Percentiles rank a stretch among this genome's conserved stretches.
Evolutionary conservation across 1,140 invertebrate species (phyloP).

Genomic region (Rhopalosiphum padi): DNA sequence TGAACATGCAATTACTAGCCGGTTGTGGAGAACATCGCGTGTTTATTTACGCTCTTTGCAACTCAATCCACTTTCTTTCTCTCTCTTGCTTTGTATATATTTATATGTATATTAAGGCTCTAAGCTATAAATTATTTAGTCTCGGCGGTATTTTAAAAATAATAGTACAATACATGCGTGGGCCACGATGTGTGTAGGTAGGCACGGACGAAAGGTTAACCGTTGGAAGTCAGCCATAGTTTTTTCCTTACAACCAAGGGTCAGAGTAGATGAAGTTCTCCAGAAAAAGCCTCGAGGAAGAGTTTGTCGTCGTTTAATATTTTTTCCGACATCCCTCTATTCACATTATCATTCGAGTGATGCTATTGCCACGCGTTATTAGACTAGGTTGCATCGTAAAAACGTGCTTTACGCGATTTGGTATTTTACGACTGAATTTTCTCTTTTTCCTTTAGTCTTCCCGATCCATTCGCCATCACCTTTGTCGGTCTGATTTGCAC

Average conservation of each 20-base stretch:
- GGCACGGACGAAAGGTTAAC: neutral
- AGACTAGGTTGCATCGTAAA: neutral
- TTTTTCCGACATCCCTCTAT: neutral
- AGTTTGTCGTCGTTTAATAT: neutral
- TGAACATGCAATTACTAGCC: neutral
- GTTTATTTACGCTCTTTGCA: neutral
- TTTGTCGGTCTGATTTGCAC: neutral
- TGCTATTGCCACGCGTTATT: neutral
- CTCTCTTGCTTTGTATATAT: neutral
- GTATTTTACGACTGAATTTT: constrained; percentile 6
- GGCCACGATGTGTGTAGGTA: neutral
- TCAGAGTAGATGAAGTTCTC: neutral
- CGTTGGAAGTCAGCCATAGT: neutral
- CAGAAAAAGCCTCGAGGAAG: neutral
- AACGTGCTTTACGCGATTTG: neutral
- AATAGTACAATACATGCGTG: neutral
- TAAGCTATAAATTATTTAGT: neutral
- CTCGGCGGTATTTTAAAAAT: neutral
- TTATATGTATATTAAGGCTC: neutral
- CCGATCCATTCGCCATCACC: too few relatives aligned
- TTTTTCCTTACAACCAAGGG: neutral
- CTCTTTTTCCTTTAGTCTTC: neutral
- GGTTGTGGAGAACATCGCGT: neutral
- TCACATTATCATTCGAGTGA: neutral
- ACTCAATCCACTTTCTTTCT: neutral